Evolutionary conservation across 2,797 vertebrate genomes (phyloP).

Genomic region (Danio choprae): DNA sequence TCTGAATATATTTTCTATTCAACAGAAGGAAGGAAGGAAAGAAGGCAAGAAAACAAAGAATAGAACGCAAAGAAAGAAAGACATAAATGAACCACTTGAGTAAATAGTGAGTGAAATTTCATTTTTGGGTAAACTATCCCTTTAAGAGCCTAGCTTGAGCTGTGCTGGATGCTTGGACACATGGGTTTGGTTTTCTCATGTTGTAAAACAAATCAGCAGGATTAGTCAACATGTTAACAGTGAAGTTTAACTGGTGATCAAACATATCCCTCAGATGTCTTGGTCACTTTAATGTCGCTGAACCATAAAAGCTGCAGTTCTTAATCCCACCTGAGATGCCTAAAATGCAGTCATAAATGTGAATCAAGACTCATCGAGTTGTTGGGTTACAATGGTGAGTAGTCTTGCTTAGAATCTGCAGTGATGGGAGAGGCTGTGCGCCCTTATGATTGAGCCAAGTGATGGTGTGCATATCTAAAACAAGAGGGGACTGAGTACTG

Average conservation of each 20-base stretch:
- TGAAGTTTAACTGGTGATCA: neutral
- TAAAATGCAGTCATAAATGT: neutral
- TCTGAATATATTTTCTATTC: too few species aligned
- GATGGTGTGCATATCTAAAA: neutral
- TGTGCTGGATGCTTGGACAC: neutral
- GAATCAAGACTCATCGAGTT: neutral
- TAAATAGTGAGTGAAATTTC: neutral
- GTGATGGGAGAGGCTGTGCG: neutral
- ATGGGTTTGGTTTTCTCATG: neutral
- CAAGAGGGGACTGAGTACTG: constrained; percentile 2
- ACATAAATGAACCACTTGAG: neutral
- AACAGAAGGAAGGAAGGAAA: too few species aligned
- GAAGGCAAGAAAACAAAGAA: too few species aligned
- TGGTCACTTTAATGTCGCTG: neutral
- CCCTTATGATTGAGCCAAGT: neutral
- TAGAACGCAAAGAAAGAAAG: too few species aligned
- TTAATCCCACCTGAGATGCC: neutral
- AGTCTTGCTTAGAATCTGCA: neutral
- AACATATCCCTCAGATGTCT: neutral
- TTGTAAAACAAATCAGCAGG: constrained; percentile 8
- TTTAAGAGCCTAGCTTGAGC: too few species aligned
- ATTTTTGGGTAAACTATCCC: neutral
- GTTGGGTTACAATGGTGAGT: neutral
- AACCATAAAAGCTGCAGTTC: neutral
- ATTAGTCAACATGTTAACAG: neutral